Base-by-base conservation (phyloP, 2,797 vertebrate species). In the Limosa lapponica region DNA sequence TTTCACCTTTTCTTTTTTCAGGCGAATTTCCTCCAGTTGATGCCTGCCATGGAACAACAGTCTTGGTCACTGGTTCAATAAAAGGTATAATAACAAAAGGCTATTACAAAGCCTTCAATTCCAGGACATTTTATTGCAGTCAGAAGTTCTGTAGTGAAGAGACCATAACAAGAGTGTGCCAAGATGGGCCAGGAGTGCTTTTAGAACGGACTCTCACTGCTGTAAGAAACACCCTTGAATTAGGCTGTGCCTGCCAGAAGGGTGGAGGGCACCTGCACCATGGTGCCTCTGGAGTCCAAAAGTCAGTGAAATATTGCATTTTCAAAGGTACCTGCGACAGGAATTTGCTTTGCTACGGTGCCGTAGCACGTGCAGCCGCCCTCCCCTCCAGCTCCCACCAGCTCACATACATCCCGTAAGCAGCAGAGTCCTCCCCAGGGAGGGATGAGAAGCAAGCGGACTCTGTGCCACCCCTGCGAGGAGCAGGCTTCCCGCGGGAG, bases 21-120 rank as follows among this genome's bases (percentile, higher is more conserved):
- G 86, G 27, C 97, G 96, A 52, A 98, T 98, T 92, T 97, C 97
- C 88, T 98, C 98, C 82, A 98, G 95, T 28, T 98, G 98, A 64
- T 98, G 98, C 97, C 98, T 98, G 96, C 73, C 34, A 52, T 39
- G 61, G 87, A 86, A 95, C 44, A 87, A 66, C 5, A 19, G 55
- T 32, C 73, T 95, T 58, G 73, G 80, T 80, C 61, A 66, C 16
- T 48, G 36, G 34, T 41, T 86, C 77, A 34, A 9, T 24, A 46
- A 24, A 23, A 82, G 55, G 30, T 46, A 8, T 15, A 30, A 12
- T 0, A 72, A 37, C 41, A 65, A 51, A 54, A 61, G 52, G 39
- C 28, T 87, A 2, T 54, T 48, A 11, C 3, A 20, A 55, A 88
- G 41, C 41, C 41, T 83, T 89, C 25, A 22, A 25, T 52, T 39